phyloP scores from a whole-genome alignment of 2,797 vertebrate species.

The Galago senegalensis region DNA sequence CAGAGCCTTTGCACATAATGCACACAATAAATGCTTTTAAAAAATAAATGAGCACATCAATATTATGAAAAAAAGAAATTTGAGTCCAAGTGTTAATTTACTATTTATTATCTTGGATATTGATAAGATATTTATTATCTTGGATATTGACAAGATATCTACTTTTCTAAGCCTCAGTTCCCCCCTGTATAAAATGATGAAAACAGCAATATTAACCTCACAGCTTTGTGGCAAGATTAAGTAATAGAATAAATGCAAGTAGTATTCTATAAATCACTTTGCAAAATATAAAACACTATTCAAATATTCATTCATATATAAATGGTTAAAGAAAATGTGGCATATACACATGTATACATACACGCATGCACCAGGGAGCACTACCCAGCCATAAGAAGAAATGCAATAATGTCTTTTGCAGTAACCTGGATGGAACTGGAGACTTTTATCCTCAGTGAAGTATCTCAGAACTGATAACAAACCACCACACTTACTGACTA shows the following conservation, averaged over 20 bases:
- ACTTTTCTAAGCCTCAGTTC: background rate
- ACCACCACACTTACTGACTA: background rate
- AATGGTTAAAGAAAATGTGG: too few species aligned
- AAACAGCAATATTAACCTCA: background rate
- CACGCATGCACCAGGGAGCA: background rate
- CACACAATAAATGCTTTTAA: background rate
- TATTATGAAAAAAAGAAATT: background rate
- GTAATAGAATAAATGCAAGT: background rate
- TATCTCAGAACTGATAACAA: background rate
- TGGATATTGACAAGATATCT: background rate
- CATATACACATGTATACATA: fast-evolving
- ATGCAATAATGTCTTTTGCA: background rate
- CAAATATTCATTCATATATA: background rate
- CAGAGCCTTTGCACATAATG: background rate
- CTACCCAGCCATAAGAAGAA: background rate
- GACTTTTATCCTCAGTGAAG: background rate
- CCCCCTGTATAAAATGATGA: background rate
- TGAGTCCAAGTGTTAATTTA: background rate
- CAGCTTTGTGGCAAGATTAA: background rate
- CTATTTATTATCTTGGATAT: background rate
- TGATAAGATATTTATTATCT: background rate
- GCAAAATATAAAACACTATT: background rate
- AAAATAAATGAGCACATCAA: conserved; percentile 4
- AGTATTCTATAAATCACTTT: background rate
- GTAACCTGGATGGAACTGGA: background rate